Base-by-base conservation (phyloP, 2,888 invertebrate species). In the Cerastoderma edule region DNA sequence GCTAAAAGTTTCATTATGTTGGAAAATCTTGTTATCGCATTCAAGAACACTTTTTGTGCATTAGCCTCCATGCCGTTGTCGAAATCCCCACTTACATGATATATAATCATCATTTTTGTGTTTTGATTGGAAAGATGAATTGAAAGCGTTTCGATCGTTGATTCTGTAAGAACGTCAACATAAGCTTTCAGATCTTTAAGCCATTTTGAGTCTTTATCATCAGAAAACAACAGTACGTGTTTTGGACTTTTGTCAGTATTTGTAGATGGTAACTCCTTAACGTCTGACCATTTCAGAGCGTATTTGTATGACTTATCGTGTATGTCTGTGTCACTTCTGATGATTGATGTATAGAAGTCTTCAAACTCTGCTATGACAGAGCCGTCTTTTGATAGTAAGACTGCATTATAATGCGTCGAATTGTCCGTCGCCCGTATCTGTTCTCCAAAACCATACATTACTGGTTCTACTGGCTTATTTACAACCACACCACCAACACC, bases 361-460 rank as follows among this genome's bases (percentile, higher is more conserved):
- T 56, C 19, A n/a, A 67, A 27, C 19, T 54, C 54, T 16, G 35
- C 53, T n/a, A 67, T 56, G 1, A 67, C 39, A 27, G 33, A 27
- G 1, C 67, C 67, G 16, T 53, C 19, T 67, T 24, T 13, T 10
- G 67, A 54, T 19, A 67, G 24, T 8, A 67, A n/a, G 6, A 67
- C 1, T 39, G 39, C 67, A n/a, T 67, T 56, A 22, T 56, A 67
- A 13, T 35, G 24, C 24, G 72, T 74, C n/a, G 71, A 79, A 67
- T n/a, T 68, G 24, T 44, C 57, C 70, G 64, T 85, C 78, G 60
- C 70, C 78, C 54, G 77, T 24, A 69, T 75, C 70, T 67, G 67
- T 75, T 82, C 27, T 72, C 82, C 75, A 67, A 82, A 80, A 44
- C 78, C 75, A 60, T 70, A 75, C 87, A 87, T 87, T 8, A 77